Evolutionary conservation across 2,113 vertebrate species (phyloP).

Genomic region (Cettia cetti): DNA sequence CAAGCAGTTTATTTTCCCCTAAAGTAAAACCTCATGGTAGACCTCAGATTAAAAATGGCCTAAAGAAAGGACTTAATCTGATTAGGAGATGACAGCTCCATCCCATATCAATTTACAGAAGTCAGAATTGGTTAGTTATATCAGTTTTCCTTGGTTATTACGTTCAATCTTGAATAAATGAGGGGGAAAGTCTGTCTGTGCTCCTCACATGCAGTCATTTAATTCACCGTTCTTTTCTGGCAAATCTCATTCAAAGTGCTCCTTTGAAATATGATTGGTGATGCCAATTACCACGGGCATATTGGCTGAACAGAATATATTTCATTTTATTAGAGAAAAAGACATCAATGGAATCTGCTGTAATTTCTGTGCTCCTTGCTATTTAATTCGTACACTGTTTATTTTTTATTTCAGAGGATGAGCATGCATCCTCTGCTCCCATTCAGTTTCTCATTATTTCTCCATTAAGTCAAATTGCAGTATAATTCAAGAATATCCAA

Average conservation of each 20-base stretch:
- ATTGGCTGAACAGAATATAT: neutral
- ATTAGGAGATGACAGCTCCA: constrained; percentile 52
- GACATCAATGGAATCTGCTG: neutral
- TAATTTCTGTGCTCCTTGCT: neutral
- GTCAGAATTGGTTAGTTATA: constrained; percentile 43
- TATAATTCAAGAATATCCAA: neutral
- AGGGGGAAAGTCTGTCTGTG: constrained; percentile 7
- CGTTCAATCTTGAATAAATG: constrained; percentile 46
- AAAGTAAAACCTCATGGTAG: constrained; percentile 8
- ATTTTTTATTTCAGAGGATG: neutral
- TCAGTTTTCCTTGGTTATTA: constrained; percentile 54
- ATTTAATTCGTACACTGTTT: neutral
- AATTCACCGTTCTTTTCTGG: constrained; percentile 29
- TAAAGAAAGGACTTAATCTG: constrained; percentile 54
- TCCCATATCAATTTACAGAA: constrained; percentile 45
- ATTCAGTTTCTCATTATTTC: constrained; percentile 22
- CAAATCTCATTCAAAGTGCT: neutral
- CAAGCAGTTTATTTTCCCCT: constrained; percentile 10
- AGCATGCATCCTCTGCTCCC: neutral
- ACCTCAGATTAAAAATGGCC: constrained; percentile 33
- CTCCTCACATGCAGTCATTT: constrained; percentile 36
- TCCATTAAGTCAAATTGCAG: constrained; percentile 11
- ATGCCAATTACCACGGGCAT: constrained; percentile 13
- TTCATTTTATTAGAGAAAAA: constrained; percentile 9
- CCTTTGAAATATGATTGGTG: constrained; percentile 26